Evolutionary conservation across 2,113 vertebrate genomes (phyloP).

Genomic region (Oncorhynchus nerka): DNA sequence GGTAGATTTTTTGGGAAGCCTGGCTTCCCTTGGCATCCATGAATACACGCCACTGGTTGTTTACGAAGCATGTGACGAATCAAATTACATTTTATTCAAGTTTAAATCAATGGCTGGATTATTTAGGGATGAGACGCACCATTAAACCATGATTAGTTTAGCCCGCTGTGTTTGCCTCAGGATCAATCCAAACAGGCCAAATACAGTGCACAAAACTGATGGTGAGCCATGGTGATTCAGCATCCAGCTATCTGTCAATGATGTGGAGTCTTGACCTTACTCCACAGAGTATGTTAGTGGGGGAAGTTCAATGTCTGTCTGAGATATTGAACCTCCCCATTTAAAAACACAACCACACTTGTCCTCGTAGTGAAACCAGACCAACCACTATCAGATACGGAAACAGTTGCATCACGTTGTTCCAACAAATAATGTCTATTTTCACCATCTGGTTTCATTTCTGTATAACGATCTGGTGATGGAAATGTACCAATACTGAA

Average conservation of each 20-base stretch:
- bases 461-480: constrained; percentile 44
- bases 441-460: constrained; percentile 63
- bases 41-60: too few relatives aligned
- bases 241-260: constrained; percentile 12
- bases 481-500: constrained; percentile 36
- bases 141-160: constrained; percentile 29
- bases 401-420: constrained; percentile 57
- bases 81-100: too few relatives aligned
- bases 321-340: constrained; percentile 21
- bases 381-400: constrained; percentile 45
- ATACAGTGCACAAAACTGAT: not conserved
- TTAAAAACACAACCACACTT: constrained; percentile 34
- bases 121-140: not conserved
- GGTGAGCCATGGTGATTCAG: constrained; percentile 1
- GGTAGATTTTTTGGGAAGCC: too few relatives aligned
- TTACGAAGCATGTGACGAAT: too few relatives aligned
- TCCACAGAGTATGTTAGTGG: constrained; percentile 23
- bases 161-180: constrained; percentile 6
- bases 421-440: constrained; percentile 53
- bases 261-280: not conserved
- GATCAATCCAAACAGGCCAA: constrained; percentile 34
- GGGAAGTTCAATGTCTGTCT: constrained; percentile 54
- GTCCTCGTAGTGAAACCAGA: constrained; percentile 66
- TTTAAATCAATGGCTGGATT: not conserved
- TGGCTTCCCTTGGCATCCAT: too few relatives aligned